These are phyloP conservation scores for Cyrtorhinus lividipennis DNA, from an alignment of 1,140 invertebrate genomes.

Conservation along the genomic window DNA sequence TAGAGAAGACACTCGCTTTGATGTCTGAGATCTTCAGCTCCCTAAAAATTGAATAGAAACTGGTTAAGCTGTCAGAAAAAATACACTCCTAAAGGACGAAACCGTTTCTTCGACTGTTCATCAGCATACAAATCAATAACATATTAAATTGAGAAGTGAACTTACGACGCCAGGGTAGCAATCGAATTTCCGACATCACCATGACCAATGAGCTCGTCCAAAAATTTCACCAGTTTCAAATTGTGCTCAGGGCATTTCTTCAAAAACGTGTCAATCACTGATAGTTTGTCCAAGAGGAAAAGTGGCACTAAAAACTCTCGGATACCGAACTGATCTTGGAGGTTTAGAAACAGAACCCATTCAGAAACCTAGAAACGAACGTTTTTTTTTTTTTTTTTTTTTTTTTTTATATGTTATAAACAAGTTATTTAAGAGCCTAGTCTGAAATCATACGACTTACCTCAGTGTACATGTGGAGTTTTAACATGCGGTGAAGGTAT, in stretches of 20 bases:
- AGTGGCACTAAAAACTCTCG: constrained; percentile 53
- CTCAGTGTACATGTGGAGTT: constrained; percentile 43
- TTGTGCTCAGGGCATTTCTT: constrained; percentile 40
- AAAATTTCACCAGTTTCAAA: constrained; percentile 38
- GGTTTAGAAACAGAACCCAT: constrained; percentile 41
- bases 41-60: constrained; percentile 27
- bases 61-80: no score
- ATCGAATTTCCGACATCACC: constrained; percentile 8
- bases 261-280: constrained; percentile 50
- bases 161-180: no score
- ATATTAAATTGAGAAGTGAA: no score
- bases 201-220: constrained; percentile 37
- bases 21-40: constrained; percentile 38
- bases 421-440: no score
- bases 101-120: no score
- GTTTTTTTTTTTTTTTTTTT: no score
- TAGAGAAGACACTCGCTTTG: constrained; percentile 41
- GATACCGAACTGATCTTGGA: constrained; percentile 45
- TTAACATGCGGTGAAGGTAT: constrained; percentile 36
- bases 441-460: no score
- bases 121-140: no score
- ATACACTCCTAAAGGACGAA: no score
- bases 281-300: constrained; percentile 54
- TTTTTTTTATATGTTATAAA: no score
- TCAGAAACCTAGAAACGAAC: constrained; percentile 42